Base-by-base conservation (phyloP, 2,113 vertebrate genomes). In the Tachycineta bicolor region DNA sequence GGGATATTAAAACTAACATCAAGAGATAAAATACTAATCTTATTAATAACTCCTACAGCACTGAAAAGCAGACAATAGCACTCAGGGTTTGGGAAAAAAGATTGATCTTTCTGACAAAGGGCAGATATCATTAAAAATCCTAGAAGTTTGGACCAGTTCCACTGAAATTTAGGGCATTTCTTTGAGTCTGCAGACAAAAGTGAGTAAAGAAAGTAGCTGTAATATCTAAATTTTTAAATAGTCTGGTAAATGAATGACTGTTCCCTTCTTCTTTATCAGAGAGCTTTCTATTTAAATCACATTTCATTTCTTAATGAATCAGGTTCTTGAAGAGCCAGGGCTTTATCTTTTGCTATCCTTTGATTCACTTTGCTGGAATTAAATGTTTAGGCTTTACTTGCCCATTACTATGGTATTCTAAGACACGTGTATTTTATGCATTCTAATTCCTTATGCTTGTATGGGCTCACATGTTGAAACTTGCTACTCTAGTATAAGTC, bases 281-380 rank as follows among this genome's bases (percentile, higher is more conserved):
- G 50, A 70, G 77, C 13, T 89, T 97, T 96, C 86, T 84, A 34
- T 89, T 95, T 88, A 91, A 67, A 25, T 92, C 70, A 75, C 19
- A 76, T 97, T 94, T 97, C 4, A 94, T 97, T 96, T 96, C 46
- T 97, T 95, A 93, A 50, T 53, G 28, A 84, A 90, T 97, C 87
- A 87, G 7, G 13, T 63, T 94, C 49, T 87, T 44, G 70, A 67
- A 90, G 83, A 89, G 73, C 60, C 39, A 84, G 34, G 59, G 41
- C 44, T 95, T 96, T 85, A 67, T 76, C 50, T 97, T 95, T 83
- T 91, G 26, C 58, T 93, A 50, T 52, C 53, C 77, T 65, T 79
- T 90, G 49, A 63, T 67, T 93, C 8, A 9, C 69, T 96, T 97
- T 87, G 20, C 43, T 94, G 28, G 39, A 91, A 95, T 87, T 73